Evolutionary conservation across 2,888 invertebrate genomes (phyloP).

Genomic region (Drosophila colorata): DNA sequence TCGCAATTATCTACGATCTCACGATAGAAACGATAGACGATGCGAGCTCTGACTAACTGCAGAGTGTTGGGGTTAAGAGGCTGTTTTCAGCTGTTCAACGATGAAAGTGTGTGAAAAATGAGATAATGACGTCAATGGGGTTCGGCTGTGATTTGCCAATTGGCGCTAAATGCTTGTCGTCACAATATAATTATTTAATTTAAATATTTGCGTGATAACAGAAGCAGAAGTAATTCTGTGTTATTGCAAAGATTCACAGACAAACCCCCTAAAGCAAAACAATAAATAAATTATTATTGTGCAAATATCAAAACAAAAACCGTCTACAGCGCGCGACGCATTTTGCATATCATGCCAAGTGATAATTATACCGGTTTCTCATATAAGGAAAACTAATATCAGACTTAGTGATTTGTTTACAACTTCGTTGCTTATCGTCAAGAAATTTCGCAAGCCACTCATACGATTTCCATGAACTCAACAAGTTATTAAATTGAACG

Average conservation of each 20-base stretch:
- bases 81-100: neutral
- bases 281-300: neutral
- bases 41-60: no score
- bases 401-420: neutral
- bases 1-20: no score
- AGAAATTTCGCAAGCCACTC: conserved; percentile 23
- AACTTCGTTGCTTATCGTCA: conserved; percentile 2
- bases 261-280: conserved; percentile 18
- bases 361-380: conserved; percentile 23
- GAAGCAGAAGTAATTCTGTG: neutral
- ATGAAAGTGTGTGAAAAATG: conserved; percentile 22
- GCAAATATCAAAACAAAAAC: conserved; percentile 2
- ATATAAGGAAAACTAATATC: neutral
- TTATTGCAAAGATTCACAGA: conserved; percentile 7
- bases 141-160: conserved; percentile 9
- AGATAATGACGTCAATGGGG: conserved; percentile 28
- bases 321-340: neutral
- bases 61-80: no score
- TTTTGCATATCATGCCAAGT: conserved; percentile 3
- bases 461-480: conserved; percentile 39
- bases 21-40: no score
- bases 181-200: conserved; percentile 36
- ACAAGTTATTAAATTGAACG: conserved; percentile 35
- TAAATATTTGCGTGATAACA: conserved; percentile 8
- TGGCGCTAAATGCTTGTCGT: conserved; percentile 34